phyloP scores from a whole-genome alignment of 1,140 invertebrate species.

The Drosophila suzukii region DNA sequence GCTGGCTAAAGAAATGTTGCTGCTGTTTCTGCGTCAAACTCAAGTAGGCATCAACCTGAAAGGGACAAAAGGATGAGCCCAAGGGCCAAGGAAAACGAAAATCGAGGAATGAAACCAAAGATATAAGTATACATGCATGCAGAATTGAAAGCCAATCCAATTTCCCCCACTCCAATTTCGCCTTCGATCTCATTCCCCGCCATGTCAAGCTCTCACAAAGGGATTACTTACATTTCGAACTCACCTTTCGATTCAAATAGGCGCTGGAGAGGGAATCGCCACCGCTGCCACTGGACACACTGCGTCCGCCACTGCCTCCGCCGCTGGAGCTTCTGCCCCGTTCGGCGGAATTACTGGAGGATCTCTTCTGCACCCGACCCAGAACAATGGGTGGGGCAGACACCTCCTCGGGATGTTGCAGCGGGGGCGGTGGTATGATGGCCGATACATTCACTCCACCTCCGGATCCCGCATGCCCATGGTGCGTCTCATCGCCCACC shows the following conservation, averaged over 20 bases:
- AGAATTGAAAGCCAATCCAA: conserved; percentile 16
- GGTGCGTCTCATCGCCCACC: conserved; percentile 74
- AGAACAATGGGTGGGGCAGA: conserved; percentile 71
- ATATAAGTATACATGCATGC: neutral
- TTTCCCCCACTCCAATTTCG: conserved; percentile 10
- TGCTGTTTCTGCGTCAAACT: conserved; percentile 80
- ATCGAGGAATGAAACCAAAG: conserved; percentile 44
- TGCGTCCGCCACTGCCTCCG: conserved; percentile 44
- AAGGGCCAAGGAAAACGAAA: neutral
- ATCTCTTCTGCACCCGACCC: conserved; percentile 74
- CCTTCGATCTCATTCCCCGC: conserved; percentile 48
- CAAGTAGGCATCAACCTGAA: conserved; percentile 81
- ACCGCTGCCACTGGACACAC: conserved; percentile 26
- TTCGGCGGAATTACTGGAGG: conserved; percentile 50
- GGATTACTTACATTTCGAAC: conserved; percentile 83
- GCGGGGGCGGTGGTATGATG: conserved; percentile 63
- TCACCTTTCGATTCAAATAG: conserved; percentile 83
- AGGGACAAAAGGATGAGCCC: conserved; percentile 14
- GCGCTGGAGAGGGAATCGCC: conserved; percentile 67
- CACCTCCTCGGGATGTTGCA: conserved; percentile 74
- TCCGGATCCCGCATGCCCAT: conserved; percentile 12
- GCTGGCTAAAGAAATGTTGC: conserved; percentile 76
- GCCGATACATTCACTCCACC: conserved; percentile 54
- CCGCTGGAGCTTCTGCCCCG: conserved; percentile 23
- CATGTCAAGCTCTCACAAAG: conserved; percentile 51